These are phyloP conservation scores for Reinhardtius hippoglossoides DNA, from an alignment of 2,113 vertebrate genomes.

Conservation along the genomic window DNA sequence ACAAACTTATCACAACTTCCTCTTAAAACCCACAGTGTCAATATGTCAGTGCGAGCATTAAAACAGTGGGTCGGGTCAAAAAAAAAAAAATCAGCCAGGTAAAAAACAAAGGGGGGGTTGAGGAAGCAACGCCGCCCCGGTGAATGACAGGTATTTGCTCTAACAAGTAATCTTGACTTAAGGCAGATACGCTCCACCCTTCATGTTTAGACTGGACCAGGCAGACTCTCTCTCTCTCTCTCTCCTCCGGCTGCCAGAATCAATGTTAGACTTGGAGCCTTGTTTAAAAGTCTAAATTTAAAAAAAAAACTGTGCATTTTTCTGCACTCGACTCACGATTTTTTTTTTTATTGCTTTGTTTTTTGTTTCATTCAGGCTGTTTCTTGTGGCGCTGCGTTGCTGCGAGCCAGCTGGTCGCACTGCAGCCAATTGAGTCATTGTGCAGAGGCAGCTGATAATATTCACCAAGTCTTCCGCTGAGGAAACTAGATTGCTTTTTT, in stretches of 20 bases:
- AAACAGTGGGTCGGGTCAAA: neutral
- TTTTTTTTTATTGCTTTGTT: slow-evolving; percentile 21
- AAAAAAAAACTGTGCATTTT: slow-evolving; percentile 18
- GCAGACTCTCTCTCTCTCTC: slow-evolving; percentile 28
- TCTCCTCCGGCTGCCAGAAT: slow-evolving; percentile 38
- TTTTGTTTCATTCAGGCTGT: slow-evolving; percentile 21
- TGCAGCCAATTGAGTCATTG: slow-evolving; percentile 34
- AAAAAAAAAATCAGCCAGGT: slow-evolving; percentile 1
- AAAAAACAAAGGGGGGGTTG: slow-evolving; percentile 9
- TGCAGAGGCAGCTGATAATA: slow-evolving; percentile 54
- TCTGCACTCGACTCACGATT: slow-evolving; percentile 15
- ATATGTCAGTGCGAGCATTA: neutral
- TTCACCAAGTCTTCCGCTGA: slow-evolving; percentile 44
- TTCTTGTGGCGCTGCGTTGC: slow-evolving; percentile 25
- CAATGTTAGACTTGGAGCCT: slow-evolving; percentile 20
- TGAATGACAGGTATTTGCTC: slow-evolving; percentile 64
- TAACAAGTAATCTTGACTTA: slow-evolving; percentile 55
- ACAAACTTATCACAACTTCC: neutral
- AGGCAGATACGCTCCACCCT: slow-evolving; percentile 54
- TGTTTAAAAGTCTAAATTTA: slow-evolving; percentile 35
- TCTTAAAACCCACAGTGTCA: slow-evolving; percentile 6
- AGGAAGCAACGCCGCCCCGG: slow-evolving; percentile 47
- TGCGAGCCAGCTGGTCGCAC: slow-evolving; percentile 34
- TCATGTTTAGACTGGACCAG: slow-evolving; percentile 59
- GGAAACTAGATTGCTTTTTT: slow-evolving; percentile 47